Conservation (phyloP, 2,113 vertebrate genomes). For the Sporophila hypoxantha region DNA sequence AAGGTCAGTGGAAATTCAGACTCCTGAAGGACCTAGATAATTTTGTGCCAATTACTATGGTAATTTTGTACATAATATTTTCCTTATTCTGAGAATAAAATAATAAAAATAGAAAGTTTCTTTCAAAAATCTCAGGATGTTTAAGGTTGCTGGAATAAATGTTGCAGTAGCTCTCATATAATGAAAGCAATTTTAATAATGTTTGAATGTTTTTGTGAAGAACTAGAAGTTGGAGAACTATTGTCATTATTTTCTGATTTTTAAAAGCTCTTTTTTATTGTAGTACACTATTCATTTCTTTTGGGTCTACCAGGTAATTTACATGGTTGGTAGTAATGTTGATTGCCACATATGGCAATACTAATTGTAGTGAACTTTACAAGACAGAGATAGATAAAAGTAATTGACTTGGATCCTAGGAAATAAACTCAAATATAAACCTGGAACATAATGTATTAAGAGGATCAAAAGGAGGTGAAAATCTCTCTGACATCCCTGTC, state of each 20-base stretch:
- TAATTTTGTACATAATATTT: background rate
- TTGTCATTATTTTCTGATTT: background rate
- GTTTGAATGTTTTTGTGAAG: background rate
- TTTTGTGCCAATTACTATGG: background rate
- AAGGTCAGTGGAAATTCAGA: background rate
- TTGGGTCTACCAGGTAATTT: background rate
- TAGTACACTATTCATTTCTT: background rate
- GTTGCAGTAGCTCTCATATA: background rate
- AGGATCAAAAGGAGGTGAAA: background rate
- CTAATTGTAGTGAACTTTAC: background rate
- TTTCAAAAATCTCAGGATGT: background rate
- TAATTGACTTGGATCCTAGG: background rate
- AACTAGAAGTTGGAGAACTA: background rate
- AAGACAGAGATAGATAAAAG: background rate
- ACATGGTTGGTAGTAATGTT: background rate
- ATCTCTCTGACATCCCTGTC: background rate
- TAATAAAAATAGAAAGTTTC: background rate
- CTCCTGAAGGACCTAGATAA: background rate
- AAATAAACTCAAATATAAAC: background rate
- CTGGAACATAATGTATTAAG: background rate
- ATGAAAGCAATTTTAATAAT: background rate
- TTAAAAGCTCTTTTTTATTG: background rate
- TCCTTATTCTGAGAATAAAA: background rate
- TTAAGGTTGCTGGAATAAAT: background rate
- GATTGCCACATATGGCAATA: background rate